phyloP scores from a whole-genome alignment of 1,140 invertebrate genomes.

The Bombus terrestris region DNA sequence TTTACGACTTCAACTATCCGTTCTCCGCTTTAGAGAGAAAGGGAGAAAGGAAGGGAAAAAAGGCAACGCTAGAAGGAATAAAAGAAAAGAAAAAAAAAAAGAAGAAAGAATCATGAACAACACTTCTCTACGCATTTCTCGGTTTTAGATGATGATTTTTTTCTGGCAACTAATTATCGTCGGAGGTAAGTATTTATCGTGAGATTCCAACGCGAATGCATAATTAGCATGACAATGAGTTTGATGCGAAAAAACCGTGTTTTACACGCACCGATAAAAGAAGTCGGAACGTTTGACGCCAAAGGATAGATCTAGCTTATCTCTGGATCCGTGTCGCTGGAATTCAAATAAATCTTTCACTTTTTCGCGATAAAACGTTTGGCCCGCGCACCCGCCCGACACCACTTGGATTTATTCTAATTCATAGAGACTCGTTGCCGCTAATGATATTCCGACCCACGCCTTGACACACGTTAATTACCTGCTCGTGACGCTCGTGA shows the following conservation, averaged over 20 bases:
- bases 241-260: conserved; percentile 5
- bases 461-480: conserved; percentile 50
- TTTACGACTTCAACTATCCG: conserved; percentile 5
- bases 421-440: conserved; percentile 33
- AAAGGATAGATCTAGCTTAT: conserved; percentile 36
- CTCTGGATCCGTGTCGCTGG: conserved; percentile 33
- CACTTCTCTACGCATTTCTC: not conserved
- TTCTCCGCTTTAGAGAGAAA: not conserved
- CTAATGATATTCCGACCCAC: conserved; percentile 56
- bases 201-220: not conserved
- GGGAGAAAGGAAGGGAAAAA: not conserved
- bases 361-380: not conserved
- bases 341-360: conserved; percentile 44
- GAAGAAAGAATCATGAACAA: not conserved
- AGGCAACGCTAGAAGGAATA: not conserved
- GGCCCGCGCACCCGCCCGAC: not conserved
- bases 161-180: not conserved
- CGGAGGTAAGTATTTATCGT: not conserved
- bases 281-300: conserved; percentile 20
- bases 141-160: conserved; percentile 7
- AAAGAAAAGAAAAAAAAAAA: too few relatives aligned
- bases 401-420: conserved; percentile 52
- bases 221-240: conserved; percentile 25
- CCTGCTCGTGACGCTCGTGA: conserved; percentile 39
- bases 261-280: conserved; percentile 10